Evolutionary conservation across 2,888 invertebrate species (phyloP), one percentile per base, ranked within the genome.

Genomic region (Arctia plantaginis): DNA sequence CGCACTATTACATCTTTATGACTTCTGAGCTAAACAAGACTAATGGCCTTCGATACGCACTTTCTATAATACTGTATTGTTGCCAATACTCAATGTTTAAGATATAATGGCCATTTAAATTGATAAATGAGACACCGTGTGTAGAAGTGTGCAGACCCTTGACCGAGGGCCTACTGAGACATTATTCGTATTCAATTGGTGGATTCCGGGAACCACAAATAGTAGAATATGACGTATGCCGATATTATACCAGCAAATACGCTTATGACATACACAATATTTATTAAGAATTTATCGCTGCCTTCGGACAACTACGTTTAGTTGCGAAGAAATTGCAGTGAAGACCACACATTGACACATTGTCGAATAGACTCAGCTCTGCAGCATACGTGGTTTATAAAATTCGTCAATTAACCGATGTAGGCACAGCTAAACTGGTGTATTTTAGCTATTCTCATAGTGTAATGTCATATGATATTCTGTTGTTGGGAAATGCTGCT

Each of bases 1-100:
- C 30, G 30, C 15, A 62, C 30, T 15, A 30, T 62, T 62, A 18
- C 30, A 62, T 62, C 27, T 62, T 62, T 62, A 62, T 59, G 59
- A 59, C 27, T 59, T 62, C 18, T 18, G 18, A 62, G 6, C 30
- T 93, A 93, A 93, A 93, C 89, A 92, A 93, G 93, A 94, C 90
- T 93, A 92, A 94, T 93, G 93, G 93, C 83, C 78, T 90, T 89
- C 93, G 93, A 93, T 93, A 93, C 92, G 91, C 92, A 90, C 91
- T 91, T 92, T 92, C 90, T 90, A 89, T 90, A 90, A 91, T 90
- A 91, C 89, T 89, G 89, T 91, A 91, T 91, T 91, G 91, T 92
- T 89, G 89, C 86, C 82, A 84, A 88, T 89, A 89, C 91, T 62
- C 90, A 90, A 89, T 90, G 88, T 89, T 88, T 80, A 85, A 89